Percentiles rank a stretch among this genome's conserved stretches.
phyloP scores from a whole-genome alignment of 1,140 invertebrate species.

The Choristoneura fumiferana region DNA sequence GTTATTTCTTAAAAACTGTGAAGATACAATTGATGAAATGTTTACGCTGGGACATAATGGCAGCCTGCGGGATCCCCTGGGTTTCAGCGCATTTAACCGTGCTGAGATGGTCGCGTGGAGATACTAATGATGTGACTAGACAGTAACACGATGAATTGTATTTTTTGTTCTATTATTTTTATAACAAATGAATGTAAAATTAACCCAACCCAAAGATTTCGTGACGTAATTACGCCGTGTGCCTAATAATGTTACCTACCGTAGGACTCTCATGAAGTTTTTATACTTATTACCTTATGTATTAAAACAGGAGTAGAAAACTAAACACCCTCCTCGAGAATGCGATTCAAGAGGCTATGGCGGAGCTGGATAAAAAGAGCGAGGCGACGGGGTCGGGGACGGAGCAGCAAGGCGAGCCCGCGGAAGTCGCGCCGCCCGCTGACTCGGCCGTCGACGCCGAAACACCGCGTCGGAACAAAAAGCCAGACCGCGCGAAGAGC shows the following conservation, averaged over 20 bases:
- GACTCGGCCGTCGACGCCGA: constrained; percentile 9
- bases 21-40: too few relatives aligned
- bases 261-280: background rate
- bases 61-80: too few relatives aligned
- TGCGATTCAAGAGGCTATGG: constrained; percentile 94
- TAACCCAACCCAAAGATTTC: constrained; percentile 64
- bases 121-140: too few relatives aligned
- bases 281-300: constrained; percentile 8
- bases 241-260: background rate
- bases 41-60: too few relatives aligned
- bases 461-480: constrained; percentile 43
- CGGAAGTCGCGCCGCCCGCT: constrained; percentile 20
- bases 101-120: background rate
- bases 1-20: too few relatives aligned
- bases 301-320: constrained; percentile 88
- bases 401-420: constrained; percentile 2
- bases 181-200: constrained; percentile 34
- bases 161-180: too few relatives aligned
- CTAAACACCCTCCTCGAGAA: constrained; percentile 92
- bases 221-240: background rate
- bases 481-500: constrained; percentile 44
- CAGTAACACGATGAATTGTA: background rate
- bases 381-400: constrained; percentile 22
- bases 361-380: constrained; percentile 84
- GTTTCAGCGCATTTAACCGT: too few relatives aligned